A percentile compares a stretch with the other conserved stretches of the same genome.
These are phyloP conservation scores for Drosophila buzzatii DNA, from an alignment of 2,888 invertebrate species.

Conservation along the genomic window DNA sequence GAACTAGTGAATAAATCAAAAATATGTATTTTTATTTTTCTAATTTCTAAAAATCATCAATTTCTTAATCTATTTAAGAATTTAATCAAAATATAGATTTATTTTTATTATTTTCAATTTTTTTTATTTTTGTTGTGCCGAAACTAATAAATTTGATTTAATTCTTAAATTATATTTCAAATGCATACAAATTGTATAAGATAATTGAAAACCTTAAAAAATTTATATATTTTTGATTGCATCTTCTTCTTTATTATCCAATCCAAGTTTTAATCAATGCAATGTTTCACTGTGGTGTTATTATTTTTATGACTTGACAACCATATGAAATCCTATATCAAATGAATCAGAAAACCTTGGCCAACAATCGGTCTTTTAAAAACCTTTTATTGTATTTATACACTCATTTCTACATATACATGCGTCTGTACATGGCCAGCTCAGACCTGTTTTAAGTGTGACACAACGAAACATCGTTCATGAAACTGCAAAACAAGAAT, in stretches of 20 bases:
- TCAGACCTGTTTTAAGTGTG: constrained; percentile 67
- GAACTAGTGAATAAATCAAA: no score
- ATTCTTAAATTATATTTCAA: no score
- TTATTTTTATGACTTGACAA: not conserved
- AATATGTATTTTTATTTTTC: no score
- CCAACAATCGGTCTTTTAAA: constrained; percentile 8
- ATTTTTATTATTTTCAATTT: not conserved
- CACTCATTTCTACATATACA: constrained; percentile 9
- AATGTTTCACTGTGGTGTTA: not conserved
- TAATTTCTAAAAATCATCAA: no score
- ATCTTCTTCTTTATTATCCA: no score
- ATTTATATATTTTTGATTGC: no score
- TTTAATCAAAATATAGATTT: not conserved
- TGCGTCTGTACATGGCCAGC: constrained; percentile 6
- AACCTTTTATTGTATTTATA: constrained; percentile 1
- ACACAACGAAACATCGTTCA: constrained; percentile 39
- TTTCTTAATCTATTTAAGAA: not conserved
- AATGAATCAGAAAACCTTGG: constrained; percentile 2
- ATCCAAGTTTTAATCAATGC: not conserved
- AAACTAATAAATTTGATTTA: no score
- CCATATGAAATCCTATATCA: not conserved
- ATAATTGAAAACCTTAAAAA: no score
- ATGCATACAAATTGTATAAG: no score
- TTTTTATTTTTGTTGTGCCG: no score
- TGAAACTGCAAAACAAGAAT: constrained; percentile 34